phyloP scores from a whole-genome alignment of 2,113 vertebrate species.

The Semicossyphus pulcher region DNA sequence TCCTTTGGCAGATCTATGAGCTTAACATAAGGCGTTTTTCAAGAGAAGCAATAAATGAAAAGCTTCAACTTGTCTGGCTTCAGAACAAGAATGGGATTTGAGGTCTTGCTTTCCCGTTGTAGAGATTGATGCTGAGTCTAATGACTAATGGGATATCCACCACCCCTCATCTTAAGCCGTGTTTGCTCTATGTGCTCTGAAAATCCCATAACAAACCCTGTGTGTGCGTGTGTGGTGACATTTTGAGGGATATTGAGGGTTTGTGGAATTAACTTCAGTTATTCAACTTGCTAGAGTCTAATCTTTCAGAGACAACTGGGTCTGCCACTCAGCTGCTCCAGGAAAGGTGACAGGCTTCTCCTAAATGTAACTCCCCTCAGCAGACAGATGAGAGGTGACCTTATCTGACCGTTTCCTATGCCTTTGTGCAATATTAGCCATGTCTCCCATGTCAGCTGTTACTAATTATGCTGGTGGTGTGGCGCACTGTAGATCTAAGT shows the following conservation, averaged over 20 bases:
- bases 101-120: neutral
- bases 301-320: slow-evolving; percentile 42
- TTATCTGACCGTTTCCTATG: slow-evolving; percentile 9
- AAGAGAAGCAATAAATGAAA: neutral
- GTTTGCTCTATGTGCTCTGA: neutral
- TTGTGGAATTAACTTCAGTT: slow-evolving; percentile 32
- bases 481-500: neutral
- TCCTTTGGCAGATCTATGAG: slow-evolving; percentile 16
- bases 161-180: neutral
- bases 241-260: slow-evolving; percentile 25
- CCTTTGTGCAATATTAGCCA: neutral
- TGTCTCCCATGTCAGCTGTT: neutral
- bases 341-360: slow-evolving; percentile 6
- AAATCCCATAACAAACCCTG: neutral
- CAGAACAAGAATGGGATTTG: neutral
- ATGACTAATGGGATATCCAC: neutral
- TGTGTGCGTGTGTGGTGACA: slow-evolving; percentile 22
- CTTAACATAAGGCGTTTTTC: neutral
- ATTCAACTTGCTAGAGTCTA: slow-evolving; percentile 35
- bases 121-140: neutral
- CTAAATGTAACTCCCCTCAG: slow-evolving; percentile 16
- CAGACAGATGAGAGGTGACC: slow-evolving; percentile 6
- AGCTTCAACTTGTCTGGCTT: slow-evolving; percentile 3
- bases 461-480: neutral
- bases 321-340: slow-evolving; percentile 28